Conservation (phyloP, 2,888 invertebrate species). For the Nomada lathburiana region DNA sequence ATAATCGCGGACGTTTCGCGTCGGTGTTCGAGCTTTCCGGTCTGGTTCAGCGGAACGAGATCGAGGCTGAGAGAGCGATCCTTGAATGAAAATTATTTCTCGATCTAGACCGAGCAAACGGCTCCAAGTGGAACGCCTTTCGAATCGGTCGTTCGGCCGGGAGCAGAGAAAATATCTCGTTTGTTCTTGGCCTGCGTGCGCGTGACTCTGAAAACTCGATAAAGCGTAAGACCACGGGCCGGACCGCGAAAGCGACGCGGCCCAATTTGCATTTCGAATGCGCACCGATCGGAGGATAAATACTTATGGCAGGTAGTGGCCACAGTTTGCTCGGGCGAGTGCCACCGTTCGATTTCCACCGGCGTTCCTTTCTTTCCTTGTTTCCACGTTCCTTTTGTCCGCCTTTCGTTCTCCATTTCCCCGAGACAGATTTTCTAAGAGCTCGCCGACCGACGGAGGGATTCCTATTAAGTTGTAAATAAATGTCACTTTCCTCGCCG, state of each 20-base stretch:
- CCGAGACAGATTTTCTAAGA: neutral
- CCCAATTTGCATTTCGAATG: constrained; percentile 61
- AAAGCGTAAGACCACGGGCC: constrained; percentile 44
- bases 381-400: neutral
- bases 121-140: constrained; percentile 65
- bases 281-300: constrained; percentile 51
- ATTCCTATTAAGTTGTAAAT: too few species aligned
- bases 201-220: constrained; percentile 62
- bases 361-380: constrained; percentile 10
- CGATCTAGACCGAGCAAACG: constrained; percentile 71
- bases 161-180: constrained; percentile 49
- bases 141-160: constrained; percentile 59
- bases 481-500: too few species aligned
- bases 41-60: constrained; percentile 60
- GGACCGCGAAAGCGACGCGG: constrained; percentile 23
- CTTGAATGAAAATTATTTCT: constrained; percentile 79
- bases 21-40: constrained; percentile 37
- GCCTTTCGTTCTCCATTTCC: neutral
- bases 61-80: constrained; percentile 75
- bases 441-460: neutral
- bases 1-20: constrained; percentile 2
- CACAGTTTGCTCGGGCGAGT: constrained; percentile 23
- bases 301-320: constrained; percentile 34
- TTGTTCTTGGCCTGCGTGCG: constrained; percentile 47
- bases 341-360: constrained; percentile 32